Conservation (phyloP, 92 coral and sea anemone species). For the Porites cylindrica region DNA sequence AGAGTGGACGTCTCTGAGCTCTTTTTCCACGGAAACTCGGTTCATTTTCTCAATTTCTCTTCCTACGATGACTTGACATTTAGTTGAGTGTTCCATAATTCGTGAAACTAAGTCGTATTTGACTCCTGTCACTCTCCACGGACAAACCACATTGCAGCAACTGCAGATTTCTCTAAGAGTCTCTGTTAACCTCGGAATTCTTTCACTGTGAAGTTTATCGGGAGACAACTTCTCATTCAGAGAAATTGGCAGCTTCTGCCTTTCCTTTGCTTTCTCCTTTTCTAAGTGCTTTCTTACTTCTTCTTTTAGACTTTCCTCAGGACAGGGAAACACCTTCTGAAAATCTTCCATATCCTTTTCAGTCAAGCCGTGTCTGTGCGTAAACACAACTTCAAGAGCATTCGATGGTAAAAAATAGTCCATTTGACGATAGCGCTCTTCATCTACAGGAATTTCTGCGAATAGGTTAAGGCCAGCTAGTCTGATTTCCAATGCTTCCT, state of each 20-base stretch:
- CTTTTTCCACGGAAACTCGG: background rate
- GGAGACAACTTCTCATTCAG: conserved; percentile 30
- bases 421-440: conserved; percentile 21
- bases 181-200: conserved; percentile 36
- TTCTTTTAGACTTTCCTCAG: conserved; percentile 43
- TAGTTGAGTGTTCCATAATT: conserved; percentile 63
- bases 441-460: conserved; percentile 28
- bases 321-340: conserved; percentile 54
- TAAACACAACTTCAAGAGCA: conserved; percentile 30
- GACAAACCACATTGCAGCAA: conserved; percentile 43
- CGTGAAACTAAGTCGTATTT: conserved; percentile 64
- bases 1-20: conserved; percentile 27
- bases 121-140: conserved; percentile 54
- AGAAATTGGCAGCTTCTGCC: conserved; percentile 20
- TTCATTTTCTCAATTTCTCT: conserved; percentile 25
- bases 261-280: conserved; percentile 43
- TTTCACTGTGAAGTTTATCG: conserved; percentile 55
- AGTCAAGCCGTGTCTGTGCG: conserved; percentile 29
- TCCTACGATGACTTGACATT: conserved; percentile 1
- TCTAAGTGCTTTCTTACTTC: conserved; percentile 37
- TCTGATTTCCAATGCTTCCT: conserved; percentile 17
- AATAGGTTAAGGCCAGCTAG: conserved; percentile 13
- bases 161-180: conserved; percentile 52
- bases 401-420: conserved; percentile 56
- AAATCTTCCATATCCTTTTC: conserved; percentile 22